Conservation (phyloP, 2,888 invertebrate species). For the Eumacrocentrus americanus region DNA sequence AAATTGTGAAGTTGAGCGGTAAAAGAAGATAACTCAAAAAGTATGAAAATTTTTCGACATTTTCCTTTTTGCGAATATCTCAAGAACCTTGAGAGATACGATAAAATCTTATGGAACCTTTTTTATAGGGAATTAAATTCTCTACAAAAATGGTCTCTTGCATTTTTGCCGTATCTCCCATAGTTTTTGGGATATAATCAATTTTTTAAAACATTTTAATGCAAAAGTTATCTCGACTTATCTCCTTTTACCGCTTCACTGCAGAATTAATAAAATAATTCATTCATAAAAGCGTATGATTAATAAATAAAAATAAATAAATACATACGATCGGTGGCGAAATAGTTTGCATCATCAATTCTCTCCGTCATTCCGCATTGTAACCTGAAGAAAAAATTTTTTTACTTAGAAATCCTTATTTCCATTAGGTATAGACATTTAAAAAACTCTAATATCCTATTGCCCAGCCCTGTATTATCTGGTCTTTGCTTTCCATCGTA, state of each 20-base stretch:
- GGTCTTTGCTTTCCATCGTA: background rate
- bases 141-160: too few relatives aligned
- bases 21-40: too few relatives aligned
- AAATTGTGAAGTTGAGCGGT: too few relatives aligned
- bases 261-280: too few relatives aligned
- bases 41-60: too few relatives aligned
- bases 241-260: too few relatives aligned
- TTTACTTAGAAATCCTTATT: constrained; percentile 3
- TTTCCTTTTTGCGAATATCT: background rate
- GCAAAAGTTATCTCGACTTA: background rate
- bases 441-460: background rate
- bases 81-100: background rate
- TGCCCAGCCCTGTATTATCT: background rate
- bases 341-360: background rate
- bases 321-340: background rate
- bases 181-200: background rate
- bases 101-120: too few relatives aligned
- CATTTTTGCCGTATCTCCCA: too few relatives aligned
- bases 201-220: background rate
- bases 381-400: background rate
- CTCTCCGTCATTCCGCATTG: background rate
- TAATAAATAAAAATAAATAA: background rate
- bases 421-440: background rate
- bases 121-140: too few relatives aligned
- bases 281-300: too few relatives aligned